Percentiles rank a stretch among this genome's conserved stretches.
Conservation (phyloP, 2,888 invertebrate genomes). For the Morinoia aosen region DNA sequence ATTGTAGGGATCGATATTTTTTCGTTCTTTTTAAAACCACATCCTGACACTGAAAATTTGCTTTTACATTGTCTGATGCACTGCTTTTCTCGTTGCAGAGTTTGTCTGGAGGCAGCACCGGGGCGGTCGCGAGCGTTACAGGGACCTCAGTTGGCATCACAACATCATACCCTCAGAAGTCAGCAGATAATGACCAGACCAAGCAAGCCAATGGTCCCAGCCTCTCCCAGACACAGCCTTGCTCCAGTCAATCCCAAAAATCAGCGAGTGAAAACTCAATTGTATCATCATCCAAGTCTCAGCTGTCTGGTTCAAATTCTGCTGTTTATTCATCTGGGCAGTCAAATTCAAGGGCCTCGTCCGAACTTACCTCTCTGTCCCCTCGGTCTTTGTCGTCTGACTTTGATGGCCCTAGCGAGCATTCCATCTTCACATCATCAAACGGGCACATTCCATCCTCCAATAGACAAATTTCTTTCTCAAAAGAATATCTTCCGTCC, state of each 20-base stretch:
- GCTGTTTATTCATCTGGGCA: not conserved
- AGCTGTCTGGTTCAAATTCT: not conserved
- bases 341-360: not conserved
- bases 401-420: not conserved
- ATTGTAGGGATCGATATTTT: too few relatives aligned
- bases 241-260: not conserved
- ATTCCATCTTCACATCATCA: not conserved
- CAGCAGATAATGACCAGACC: not conserved
- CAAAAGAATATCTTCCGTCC: too few relatives aligned
- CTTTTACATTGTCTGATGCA: not conserved
- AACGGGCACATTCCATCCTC: not conserved
- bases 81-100: not conserved
- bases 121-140: conserved; percentile 4
- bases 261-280: not conserved
- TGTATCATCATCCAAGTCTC: not conserved
- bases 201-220: not conserved
- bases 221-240: not conserved
- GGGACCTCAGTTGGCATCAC: conserved; percentile 38
- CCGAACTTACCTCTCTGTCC: not conserved
- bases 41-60: too few relatives aligned
- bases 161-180: not conserved
- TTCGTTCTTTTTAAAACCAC: too few relatives aligned
- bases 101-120: not conserved
- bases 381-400: not conserved
- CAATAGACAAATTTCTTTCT: too few relatives aligned